Conservation (phyloP, 2,113 vertebrate genomes). For the Brachypodius melanocephalos region DNA sequence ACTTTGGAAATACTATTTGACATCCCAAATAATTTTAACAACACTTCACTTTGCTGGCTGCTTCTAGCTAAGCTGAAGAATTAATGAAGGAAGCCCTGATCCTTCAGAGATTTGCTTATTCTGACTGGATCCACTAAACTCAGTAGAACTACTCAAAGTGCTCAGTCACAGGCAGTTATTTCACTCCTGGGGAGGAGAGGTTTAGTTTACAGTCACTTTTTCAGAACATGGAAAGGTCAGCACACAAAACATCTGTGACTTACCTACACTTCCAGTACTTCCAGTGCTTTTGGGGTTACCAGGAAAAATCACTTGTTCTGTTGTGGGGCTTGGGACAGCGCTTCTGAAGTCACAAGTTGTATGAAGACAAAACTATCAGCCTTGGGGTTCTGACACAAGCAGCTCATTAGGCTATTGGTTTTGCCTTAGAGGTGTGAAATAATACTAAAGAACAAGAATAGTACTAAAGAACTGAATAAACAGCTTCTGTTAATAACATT, state of each 20-base stretch:
- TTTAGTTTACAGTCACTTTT: not conserved
- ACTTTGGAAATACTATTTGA: not conserved
- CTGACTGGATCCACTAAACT: not conserved
- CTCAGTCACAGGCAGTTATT: not conserved
- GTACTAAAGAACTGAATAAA: not conserved
- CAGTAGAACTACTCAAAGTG: not conserved
- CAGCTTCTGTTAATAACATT: not conserved
- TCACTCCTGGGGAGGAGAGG: not conserved
- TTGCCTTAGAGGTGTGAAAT: not conserved
- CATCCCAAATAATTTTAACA: not conserved
- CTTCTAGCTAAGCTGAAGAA: not conserved
- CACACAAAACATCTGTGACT: not conserved
- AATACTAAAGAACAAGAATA: not conserved
- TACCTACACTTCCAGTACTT: not conserved
- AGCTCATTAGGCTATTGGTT: not conserved
- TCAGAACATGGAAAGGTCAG: not conserved
- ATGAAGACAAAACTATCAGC: not conserved
- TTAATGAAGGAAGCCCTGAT: not conserved
- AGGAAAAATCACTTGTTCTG: not conserved
- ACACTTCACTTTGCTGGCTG: not conserved
- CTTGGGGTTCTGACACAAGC: not conserved
- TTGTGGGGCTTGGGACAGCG: not conserved
- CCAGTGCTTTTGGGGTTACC: not conserved
- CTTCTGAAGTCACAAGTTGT: not conserved
- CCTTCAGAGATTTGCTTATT: not conserved